Conservation (phyloP, 2,888 invertebrate species). For the Hypomecis punctinalis region DNA sequence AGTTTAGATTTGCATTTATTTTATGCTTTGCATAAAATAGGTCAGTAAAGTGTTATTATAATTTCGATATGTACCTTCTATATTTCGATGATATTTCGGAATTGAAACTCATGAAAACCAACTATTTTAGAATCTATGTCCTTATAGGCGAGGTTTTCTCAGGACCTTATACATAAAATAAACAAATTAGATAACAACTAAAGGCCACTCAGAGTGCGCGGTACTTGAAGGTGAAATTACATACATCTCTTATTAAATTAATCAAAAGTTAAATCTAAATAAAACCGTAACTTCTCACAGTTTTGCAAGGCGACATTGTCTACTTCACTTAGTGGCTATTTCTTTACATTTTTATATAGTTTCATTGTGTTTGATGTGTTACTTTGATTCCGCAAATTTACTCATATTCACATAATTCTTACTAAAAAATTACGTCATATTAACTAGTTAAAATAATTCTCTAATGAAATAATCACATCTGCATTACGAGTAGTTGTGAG, state of each 20-base stretch:
- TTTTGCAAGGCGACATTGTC: constrained; percentile 38
- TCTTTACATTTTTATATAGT: constrained; percentile 34
- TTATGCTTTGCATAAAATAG: too few species aligned
- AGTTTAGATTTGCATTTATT: background rate
- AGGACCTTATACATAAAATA: constrained; percentile 23
- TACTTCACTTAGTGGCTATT: constrained; percentile 29
- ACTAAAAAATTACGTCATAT: constrained; percentile 28
- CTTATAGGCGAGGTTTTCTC: background rate
- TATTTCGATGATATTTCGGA: too few species aligned
- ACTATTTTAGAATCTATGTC: too few species aligned
- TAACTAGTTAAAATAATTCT: constrained; percentile 18
- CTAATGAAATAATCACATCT: constrained; percentile 18
- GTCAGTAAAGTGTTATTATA: too few species aligned
- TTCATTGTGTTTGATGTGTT: constrained; percentile 41
- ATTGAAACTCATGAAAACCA: too few species aligned
- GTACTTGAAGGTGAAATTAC: constrained; percentile 36
- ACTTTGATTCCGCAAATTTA: constrained; percentile 32
- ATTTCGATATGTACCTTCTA: too few species aligned
- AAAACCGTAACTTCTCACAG: constrained; percentile 38
- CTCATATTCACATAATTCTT: constrained; percentile 40
- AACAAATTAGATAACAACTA: constrained; percentile 18
- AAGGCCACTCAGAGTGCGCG: constrained; percentile 37
- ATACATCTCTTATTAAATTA: constrained; percentile 31
- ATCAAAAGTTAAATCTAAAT: constrained; percentile 35
- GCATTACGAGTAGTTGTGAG: background rate